A percentile compares a stretch with the other conserved stretches of the same genome.
These are phyloP conservation scores for Pandemis corylana DNA, from an alignment of 2,888 invertebrate genomes.

Conservation along the genomic window DNA sequence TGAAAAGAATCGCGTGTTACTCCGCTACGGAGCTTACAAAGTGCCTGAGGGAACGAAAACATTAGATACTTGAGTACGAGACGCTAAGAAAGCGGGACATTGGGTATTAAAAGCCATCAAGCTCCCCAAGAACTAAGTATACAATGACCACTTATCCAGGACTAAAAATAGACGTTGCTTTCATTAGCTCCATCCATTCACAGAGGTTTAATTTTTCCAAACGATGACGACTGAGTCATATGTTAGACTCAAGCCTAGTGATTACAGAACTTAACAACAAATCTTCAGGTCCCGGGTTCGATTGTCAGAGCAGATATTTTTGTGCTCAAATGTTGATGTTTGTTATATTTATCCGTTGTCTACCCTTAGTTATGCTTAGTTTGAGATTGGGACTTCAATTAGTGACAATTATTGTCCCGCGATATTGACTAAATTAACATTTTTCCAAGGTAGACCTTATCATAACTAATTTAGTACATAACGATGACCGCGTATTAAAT, in stretches of 20 bases:
- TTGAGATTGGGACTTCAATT: too few relatives aligned
- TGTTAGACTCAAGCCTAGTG: too few relatives aligned
- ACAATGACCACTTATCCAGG: slow-evolving; percentile 14
- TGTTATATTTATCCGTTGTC: too few relatives aligned
- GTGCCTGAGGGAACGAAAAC: slow-evolving; percentile 54
- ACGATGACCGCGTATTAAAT: not conserved
- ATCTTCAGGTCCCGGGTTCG: too few relatives aligned
- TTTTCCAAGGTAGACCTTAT: not conserved
- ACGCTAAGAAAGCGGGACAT: slow-evolving; percentile 24
- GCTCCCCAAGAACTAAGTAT: slow-evolving; percentile 24
- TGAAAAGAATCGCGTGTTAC: slow-evolving; percentile 57
- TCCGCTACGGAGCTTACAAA: slow-evolving; percentile 52
- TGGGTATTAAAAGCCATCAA: slow-evolving; percentile 32
- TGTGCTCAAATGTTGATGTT: too few relatives aligned
- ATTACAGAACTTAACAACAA: too few relatives aligned
- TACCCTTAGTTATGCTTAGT: too few relatives aligned
- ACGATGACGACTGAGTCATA: too few relatives aligned
- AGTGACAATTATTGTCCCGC: too few relatives aligned
- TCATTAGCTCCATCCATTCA: slow-evolving; percentile 4
- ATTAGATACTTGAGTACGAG: slow-evolving; percentile 34
- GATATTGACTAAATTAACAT: too few relatives aligned
- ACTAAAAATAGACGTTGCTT: slow-evolving; percentile 20
- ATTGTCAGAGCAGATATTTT: too few relatives aligned
- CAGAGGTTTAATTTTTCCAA: not conserved
- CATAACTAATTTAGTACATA: not conserved